Conservation (phyloP, 2,888 invertebrate species). For the Yponomeuta cagnagella region DNA sequence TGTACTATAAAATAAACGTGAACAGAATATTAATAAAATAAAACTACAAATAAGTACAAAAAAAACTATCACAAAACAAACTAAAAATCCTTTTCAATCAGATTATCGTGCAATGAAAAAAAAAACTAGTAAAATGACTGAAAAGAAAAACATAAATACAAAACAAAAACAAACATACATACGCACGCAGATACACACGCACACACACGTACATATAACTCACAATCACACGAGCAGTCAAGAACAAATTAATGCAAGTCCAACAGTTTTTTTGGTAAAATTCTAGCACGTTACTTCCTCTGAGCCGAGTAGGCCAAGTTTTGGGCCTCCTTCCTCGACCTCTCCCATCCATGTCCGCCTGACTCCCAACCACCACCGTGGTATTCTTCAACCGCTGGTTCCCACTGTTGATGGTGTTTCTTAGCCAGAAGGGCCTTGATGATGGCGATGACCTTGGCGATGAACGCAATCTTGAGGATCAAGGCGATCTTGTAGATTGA, state of each 20-base stretch:
- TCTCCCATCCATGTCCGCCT: conserved; percentile 52
- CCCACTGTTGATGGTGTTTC: conserved; percentile 46
- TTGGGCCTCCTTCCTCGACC: conserved; percentile 56
- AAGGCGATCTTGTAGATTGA: conserved; percentile 83
- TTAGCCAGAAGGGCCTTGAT: conserved; percentile 61
- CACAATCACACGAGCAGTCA: conserved; percentile 24
- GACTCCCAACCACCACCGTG: conserved; percentile 44
- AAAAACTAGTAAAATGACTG: conserved; percentile 41
- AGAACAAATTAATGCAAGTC: too few relatives aligned
- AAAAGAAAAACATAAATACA: conserved; percentile 41
- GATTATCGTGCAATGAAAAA: conserved; percentile 29
- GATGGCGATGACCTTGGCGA: conserved; percentile 53
- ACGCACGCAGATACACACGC: conserved; percentile 27
- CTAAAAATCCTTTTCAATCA: conserved; percentile 53
- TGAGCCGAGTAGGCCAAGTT: conserved; percentile 62
- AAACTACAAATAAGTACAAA: conserved; percentile 17
- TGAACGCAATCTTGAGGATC: conserved; percentile 84
- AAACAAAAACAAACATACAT: conserved; percentile 29
- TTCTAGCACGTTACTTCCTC: conserved; percentile 33
- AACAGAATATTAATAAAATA: conserved; percentile 22
- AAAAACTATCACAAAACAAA: conserved; percentile 15
- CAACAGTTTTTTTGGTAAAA: conserved; percentile 15
- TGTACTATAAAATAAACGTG: conserved; percentile 21
- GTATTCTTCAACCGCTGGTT: conserved; percentile 25
- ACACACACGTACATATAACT: conserved; percentile 40